Evolutionary conservation across 1,140 invertebrate species (phyloP).

Genomic region (Harlomillsia oculata): DNA sequence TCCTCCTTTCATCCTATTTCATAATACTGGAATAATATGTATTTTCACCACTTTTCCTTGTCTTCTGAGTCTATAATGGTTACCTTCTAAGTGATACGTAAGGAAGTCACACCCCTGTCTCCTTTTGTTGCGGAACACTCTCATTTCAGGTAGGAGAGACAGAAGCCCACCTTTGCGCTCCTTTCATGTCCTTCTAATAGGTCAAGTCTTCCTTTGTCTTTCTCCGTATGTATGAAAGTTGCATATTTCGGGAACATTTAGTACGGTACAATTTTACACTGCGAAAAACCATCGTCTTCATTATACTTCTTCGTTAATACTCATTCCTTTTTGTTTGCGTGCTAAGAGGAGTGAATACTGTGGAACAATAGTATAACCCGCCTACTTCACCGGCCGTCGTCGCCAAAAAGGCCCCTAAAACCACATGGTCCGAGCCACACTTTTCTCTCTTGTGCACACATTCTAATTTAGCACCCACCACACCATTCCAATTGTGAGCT

Average conservation of each 20-base stretch:
- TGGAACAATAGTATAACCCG: background rate
- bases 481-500: background rate
- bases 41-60: background rate
- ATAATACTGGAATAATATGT: background rate
- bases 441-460: slow-evolving; percentile 7
- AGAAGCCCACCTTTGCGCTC: too few species aligned
- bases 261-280: background rate
- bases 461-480: slow-evolving; percentile 2
- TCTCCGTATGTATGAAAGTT: too few species aligned
- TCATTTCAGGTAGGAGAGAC: too few species aligned
- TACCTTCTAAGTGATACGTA: background rate
- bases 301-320: too few species aligned
- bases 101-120: too few species aligned
- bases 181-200: too few species aligned
- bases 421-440: slow-evolving; percentile 1
- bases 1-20: background rate
- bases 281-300: too few species aligned
- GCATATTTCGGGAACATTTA: background rate
- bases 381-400: background rate
- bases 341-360: background rate
- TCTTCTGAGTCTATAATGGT: background rate
- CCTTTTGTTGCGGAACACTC: too few species aligned
- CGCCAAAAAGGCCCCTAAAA: slow-evolving; percentile 1
- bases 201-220: too few species aligned
- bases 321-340: too few species aligned